phyloP scores from a whole-genome alignment of 1,140 invertebrate genomes.

The Papilio glaucus region DNA sequence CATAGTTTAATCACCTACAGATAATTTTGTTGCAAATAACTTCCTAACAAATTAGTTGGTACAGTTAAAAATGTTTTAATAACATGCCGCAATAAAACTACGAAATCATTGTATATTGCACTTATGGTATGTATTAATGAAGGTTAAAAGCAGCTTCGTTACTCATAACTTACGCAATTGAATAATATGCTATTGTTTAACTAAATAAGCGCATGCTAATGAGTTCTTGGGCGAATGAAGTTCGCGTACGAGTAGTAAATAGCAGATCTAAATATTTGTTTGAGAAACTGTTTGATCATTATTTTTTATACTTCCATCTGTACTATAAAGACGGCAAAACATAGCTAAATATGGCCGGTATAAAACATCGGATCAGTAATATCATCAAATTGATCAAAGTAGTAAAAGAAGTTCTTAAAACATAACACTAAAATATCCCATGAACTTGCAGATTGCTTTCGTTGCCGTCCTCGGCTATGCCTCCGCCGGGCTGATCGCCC shows the following conservation, averaged over 20 bases:
- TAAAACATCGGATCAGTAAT: too few relatives aligned
- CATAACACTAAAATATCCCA: background rate
- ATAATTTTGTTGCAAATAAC: constrained; percentile 1
- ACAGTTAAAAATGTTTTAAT: background rate
- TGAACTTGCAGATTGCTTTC: constrained; percentile 66
- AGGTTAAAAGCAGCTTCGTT: constrained; percentile 4
- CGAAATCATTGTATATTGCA: constrained; percentile 19
- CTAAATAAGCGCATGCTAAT: constrained; percentile 22
- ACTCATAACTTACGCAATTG: constrained; percentile 26
- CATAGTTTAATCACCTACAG: background rate
- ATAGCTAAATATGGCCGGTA: too few relatives aligned
- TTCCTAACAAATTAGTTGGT: background rate
- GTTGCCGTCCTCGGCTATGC: constrained; percentile 77
- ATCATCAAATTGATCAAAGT: too few relatives aligned
- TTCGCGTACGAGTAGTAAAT: background rate
- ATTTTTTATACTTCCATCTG: too few relatives aligned
- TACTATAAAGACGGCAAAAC: background rate
- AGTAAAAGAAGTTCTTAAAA: too few relatives aligned
- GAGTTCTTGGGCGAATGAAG: background rate
- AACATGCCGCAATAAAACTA: constrained; percentile 13
- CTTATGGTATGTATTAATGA: constrained; percentile 13
- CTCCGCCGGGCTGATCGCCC: constrained; percentile 65
- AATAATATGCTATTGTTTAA: constrained; percentile 22
- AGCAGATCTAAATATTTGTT: background rate
- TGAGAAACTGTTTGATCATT: background rate